Base-by-base conservation (phyloP, 2,797 vertebrate genomes). In the Bradypus variegatus region DNA sequence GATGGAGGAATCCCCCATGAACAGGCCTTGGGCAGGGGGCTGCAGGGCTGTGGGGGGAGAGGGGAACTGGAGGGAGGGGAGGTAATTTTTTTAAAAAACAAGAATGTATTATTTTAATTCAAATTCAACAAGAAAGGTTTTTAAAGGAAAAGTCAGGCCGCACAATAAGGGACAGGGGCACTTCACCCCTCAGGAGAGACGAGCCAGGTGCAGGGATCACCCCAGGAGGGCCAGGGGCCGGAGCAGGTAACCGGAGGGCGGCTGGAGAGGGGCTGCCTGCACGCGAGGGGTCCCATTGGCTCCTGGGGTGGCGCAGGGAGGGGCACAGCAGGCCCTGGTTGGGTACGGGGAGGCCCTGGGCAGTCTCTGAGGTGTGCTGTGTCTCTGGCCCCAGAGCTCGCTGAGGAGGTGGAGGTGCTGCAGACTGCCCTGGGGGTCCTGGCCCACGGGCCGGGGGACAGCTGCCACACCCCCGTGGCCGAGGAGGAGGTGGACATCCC, bases 401-500 rank as follows among this genome's bases (percentile, higher is more conserved):
- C 97, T 95, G 98, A 98, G 97, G 98, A 98, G 93, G 96, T 95
- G 11, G 97, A 97, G 93, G 98, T 97, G 87, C 97, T 97, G 10
- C 97, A 98, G 96, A 83, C 95, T 1, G 94, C 95, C 88, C 91
- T 95, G 86, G 96, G 95, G 0, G 72, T 86, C 58, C 88, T 95
- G 5, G 45, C 81, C 5, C 97, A 96, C 0, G 95, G 96, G n/a
- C 93, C 96, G 0, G 94, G 89, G 64, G 96, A 95, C 48, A 95
- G 96, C 65, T 77, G 95, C 80, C 95, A 89, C 7, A 91, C 95
- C 6, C 83, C 95, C 14, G 95, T 85, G 3, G 18, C 53, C 0
- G 98, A 98, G 94, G 98, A 98, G 93, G 98, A 98, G 91, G 96
- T 96, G 0, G 97, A 98, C 72, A 96, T 98, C 94, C 97, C 98